Percentiles rank a stretch among this genome's conserved stretches.
phyloP scores from a whole-genome alignment of 2,113 vertebrate genomes.

The Trematomus loennbergii region DNA sequence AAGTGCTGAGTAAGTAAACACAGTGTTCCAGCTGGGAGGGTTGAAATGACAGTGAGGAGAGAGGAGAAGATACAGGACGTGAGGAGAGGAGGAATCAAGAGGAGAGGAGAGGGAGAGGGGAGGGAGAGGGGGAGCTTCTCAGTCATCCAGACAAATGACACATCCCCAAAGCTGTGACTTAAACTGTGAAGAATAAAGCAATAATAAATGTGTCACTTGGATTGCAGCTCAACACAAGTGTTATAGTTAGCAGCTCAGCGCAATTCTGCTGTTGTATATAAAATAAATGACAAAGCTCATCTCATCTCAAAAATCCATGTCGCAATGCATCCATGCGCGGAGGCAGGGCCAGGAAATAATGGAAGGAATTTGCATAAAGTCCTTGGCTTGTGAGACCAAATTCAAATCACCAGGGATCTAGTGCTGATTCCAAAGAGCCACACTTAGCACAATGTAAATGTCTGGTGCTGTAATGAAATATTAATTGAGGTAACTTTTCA shows the following conservation, averaged over 20 bases:
- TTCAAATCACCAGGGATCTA: not conserved
- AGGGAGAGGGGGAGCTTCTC: not conserved
- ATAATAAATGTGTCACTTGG: constrained; percentile 69
- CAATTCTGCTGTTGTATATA: constrained; percentile 38
- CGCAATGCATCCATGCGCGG: not conserved
- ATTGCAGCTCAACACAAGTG: constrained; percentile 18
- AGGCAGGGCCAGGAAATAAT: not conserved
- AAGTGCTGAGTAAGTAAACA: constrained; percentile 61
- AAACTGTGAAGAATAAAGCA: constrained; percentile 67
- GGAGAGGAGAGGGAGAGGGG: not conserved
- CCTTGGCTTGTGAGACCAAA: too few species aligned
- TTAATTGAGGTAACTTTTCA: not conserved
- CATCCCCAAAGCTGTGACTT: constrained; percentile 56
- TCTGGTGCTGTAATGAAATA: not conserved
- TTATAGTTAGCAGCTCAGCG: constrained; percentile 1
- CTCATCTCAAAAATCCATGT: not conserved
- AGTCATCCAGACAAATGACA: constrained; percentile 46
- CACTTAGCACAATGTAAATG: not conserved
- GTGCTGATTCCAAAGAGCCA: not conserved
- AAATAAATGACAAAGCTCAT: constrained; percentile 23
- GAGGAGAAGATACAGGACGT: not conserved
- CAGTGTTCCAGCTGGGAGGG: constrained; percentile 9
- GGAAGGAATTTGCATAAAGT: not conserved
- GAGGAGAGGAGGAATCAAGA: not conserved
- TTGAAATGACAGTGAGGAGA: not conserved